Percentiles rank a stretch among this genome's conserved stretches.
Evolutionary conservation across 2,888 invertebrate genomes (phyloP).

Genomic region (Calameuta idolon): DNA sequence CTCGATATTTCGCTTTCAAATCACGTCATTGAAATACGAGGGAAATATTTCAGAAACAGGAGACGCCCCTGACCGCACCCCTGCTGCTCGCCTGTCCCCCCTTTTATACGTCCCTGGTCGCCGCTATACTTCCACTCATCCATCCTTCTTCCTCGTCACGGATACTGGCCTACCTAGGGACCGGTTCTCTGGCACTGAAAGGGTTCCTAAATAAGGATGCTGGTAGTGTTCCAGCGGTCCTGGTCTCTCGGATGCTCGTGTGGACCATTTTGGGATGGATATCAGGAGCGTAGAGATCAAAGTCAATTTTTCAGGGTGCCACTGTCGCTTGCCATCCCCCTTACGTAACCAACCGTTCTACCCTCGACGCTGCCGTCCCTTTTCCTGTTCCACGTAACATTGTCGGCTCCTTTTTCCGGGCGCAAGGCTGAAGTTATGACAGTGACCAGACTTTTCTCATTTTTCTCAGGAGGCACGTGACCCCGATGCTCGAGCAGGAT

Average conservation of each 20-base stretch:
- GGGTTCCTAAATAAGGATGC: background rate
- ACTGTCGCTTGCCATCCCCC: background rate
- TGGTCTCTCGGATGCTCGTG: background rate
- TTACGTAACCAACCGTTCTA: background rate
- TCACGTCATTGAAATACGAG: slow-evolving; percentile 28
- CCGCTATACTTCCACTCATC: background rate
- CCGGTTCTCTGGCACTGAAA: background rate
- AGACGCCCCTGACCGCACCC: background rate
- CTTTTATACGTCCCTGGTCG: background rate
- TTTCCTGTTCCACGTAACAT: background rate
- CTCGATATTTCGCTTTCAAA: slow-evolving; percentile 23
- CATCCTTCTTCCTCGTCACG: background rate
- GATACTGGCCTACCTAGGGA: background rate
- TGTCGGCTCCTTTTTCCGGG: background rate
- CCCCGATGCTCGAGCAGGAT: slow-evolving; percentile 4
- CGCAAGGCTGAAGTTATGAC: background rate
- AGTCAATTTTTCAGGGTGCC: background rate
- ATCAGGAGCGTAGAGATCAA: background rate
- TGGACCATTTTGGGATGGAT: background rate
- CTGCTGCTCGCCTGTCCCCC: background rate
- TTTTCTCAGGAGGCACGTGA: slow-evolving; percentile 6
- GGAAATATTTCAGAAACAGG: slow-evolving; percentile 25
- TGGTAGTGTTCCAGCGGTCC: background rate
- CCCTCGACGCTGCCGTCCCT: background rate
- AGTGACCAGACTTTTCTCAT: slow-evolving; percentile 6